phyloP scores from a whole-genome alignment of 1,140 invertebrate species.

The Potamilus streckersoni region DNA sequence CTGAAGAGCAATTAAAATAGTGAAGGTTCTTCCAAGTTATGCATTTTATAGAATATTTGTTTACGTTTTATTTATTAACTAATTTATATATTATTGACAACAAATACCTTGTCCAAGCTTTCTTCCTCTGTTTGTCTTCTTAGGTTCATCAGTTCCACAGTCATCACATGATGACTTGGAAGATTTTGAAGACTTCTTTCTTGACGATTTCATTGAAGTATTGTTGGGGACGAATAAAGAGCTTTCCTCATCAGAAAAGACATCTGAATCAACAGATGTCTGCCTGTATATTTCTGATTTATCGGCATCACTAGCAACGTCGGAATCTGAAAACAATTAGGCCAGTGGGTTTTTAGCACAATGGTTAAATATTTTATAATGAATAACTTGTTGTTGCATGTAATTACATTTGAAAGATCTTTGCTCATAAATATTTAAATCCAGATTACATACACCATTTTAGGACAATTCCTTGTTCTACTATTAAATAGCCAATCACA shows the following conservation, averaged over 20 bases:
- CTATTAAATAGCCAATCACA: no score
- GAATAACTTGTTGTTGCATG: no score
- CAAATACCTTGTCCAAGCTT: conserved; percentile 37
- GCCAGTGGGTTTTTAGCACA: no score
- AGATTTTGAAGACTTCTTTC: conserved; percentile 17
- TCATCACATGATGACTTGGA: conserved; percentile 14
- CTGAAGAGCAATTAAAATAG: not conserved
- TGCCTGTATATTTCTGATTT: conserved; percentile 5
- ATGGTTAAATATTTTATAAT: no score
- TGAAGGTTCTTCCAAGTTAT: no score
- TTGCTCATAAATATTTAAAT: no score
- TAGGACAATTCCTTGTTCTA: no score
- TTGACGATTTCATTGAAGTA: conserved; percentile 5
- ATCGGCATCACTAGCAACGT: conserved; percentile 15
- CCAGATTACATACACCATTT: no score
- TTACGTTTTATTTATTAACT: no score
- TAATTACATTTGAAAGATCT: no score
- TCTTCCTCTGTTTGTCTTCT: conserved; percentile 26
- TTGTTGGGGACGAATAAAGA: conserved; percentile 1
- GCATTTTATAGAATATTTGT: no score
- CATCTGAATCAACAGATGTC: not conserved
- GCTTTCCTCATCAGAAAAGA: conserved; percentile 6
- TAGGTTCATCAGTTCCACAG: not conserved
- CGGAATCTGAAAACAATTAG: conserved; percentile 1
- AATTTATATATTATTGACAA: no score